These are phyloP conservation scores for Champsocephalus gunnari DNA, from an alignment of 2,797 vertebrate species.

Conservation along the genomic window DNA sequence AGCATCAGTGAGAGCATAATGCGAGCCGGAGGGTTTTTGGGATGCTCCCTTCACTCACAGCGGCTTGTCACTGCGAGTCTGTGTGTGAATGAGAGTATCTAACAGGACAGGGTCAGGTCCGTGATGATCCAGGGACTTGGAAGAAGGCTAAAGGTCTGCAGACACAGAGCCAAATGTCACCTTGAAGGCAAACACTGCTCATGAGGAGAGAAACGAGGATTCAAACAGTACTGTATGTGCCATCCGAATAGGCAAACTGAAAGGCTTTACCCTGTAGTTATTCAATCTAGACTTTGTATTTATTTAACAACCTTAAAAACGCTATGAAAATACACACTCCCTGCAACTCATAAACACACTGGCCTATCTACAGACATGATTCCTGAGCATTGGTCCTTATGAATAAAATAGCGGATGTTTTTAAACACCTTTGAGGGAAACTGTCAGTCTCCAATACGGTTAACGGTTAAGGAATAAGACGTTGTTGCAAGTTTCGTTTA, in stretches of 20 bases:
- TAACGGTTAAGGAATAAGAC: too few relatives aligned
- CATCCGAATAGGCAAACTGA: background rate
- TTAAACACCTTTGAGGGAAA: too few relatives aligned
- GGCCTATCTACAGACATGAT: background rate
- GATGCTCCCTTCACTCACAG: slow-evolving; percentile 64
- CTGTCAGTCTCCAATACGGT: too few relatives aligned
- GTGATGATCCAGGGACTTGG: slow-evolving; percentile 47
- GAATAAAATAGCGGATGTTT: background rate
- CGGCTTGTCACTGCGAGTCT: slow-evolving; percentile 45
- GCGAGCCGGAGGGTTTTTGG: slow-evolving; percentile 51
- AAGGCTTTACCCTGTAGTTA: too few relatives aligned
- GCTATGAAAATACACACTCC: too few relatives aligned
- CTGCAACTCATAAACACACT: too few relatives aligned
- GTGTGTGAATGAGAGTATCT: slow-evolving; percentile 49
- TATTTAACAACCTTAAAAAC: too few relatives aligned
- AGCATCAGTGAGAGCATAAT: slow-evolving; percentile 42
- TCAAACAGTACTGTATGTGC: background rate
- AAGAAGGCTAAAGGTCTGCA: slow-evolving; percentile 42
- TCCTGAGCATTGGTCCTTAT: background rate
- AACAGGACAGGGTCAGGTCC: slow-evolving; percentile 66
- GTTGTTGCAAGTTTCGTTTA: too few relatives aligned
- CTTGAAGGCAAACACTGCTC: slow-evolving; percentile 12
- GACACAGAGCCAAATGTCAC: slow-evolving; percentile 7
- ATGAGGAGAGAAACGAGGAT: too few relatives aligned
- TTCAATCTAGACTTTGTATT: too few relatives aligned